These are phyloP conservation scores for Clunio marinus DNA, from an alignment of 2,888 invertebrate genomes.

Conservation along the genomic window DNA sequence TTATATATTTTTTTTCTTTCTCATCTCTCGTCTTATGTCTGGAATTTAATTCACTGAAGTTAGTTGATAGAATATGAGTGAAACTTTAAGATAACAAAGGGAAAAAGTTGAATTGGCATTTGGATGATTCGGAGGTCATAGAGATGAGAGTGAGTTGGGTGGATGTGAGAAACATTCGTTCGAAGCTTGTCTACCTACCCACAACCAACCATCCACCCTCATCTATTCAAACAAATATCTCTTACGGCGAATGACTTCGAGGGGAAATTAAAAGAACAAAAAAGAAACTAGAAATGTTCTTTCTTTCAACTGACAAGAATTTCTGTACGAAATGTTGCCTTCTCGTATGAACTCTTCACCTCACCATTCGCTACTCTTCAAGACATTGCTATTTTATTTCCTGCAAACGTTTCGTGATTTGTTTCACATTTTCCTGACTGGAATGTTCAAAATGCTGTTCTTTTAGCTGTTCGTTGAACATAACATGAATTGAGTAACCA, in stretches of 20 bases:
- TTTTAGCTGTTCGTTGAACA: neutral
- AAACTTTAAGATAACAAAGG: neutral
- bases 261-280: too few species aligned
- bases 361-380: neutral
- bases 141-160: too few species aligned
- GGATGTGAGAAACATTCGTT: too few species aligned
- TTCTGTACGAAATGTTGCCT: too few species aligned
- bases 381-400: constrained; percentile 13
- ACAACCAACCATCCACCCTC: too few species aligned
- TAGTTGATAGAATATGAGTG: neutral
- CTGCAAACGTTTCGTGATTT: constrained; percentile 24
- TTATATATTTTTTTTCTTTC: too few species aligned
- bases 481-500: neutral
- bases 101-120: constrained; percentile 15
- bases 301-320: too few species aligned
- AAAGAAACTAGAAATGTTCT: too few species aligned
- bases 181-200: too few species aligned
- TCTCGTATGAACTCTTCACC: constrained; percentile 18
- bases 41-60: constrained; percentile 3
- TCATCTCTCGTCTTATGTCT: neutral
- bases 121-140: too few species aligned
- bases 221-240: too few species aligned
- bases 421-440: constrained; percentile 25
- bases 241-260: too few species aligned
- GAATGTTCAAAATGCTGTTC: constrained; percentile 2